Conservation (phyloP, 2,888 invertebrate species). For the Mellilla xanthometata region DNA sequence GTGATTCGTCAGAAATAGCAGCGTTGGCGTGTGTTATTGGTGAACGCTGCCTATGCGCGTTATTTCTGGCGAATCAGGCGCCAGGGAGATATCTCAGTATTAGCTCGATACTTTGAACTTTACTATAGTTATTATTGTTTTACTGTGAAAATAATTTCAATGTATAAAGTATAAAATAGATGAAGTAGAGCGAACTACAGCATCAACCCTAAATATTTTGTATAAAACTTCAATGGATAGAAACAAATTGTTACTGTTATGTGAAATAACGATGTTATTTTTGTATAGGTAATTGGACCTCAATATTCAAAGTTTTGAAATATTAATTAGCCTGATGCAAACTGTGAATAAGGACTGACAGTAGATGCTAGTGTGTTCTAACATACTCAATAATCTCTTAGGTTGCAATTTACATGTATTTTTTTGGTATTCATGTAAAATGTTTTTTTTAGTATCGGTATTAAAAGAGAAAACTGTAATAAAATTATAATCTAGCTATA, state of each 20-base stretch:
- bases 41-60: no score
- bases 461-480: slow-evolving; percentile 4
- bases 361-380: slow-evolving; percentile 32
- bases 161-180: no score
- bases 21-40: no score
- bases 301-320: slow-evolving; percentile 62
- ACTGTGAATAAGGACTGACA: slow-evolving; percentile 64
- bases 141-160: no score
- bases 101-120: no score
- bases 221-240: slow-evolving; percentile 57
- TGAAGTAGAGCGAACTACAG: no score
- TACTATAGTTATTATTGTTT: no score
- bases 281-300: slow-evolving; percentile 68
- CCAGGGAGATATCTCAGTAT: no score
- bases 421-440: slow-evolving; percentile 22
- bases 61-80: no score
- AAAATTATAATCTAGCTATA: neutral
- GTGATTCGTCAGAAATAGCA: no score
- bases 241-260: slow-evolving; percentile 81
- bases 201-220: slow-evolving; percentile 27
- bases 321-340: slow-evolving; percentile 62
- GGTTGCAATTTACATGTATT: slow-evolving; percentile 30
- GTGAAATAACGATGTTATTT: slow-evolving; percentile 64
- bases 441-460: slow-evolving; percentile 15
- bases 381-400: slow-evolving; percentile 33